Evolutionary conservation across 2,888 invertebrate species (phyloP).

Genomic region (Rhopalosiphum nymphaeae): DNA sequence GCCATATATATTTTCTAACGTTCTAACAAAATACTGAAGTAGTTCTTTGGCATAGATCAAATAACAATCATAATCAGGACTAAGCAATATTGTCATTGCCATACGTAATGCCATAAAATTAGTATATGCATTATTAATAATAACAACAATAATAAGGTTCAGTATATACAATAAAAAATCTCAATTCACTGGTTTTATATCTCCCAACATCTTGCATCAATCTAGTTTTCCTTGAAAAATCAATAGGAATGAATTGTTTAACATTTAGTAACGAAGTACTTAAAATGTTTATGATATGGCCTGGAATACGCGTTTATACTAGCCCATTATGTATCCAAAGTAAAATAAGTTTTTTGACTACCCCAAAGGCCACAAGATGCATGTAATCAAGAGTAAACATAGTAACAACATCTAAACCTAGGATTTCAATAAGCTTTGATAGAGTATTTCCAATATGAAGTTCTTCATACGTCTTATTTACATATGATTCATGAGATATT

Average conservation of each 20-base stretch:
- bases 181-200: slow-evolving; percentile 14
- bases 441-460: neutral
- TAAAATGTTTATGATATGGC: neutral
- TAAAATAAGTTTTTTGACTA: slow-evolving; percentile 30
- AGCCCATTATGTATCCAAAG: slow-evolving; percentile 16
- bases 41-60: neutral
- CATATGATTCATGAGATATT: neutral
- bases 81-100: neutral
- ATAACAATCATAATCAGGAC: slow-evolving; percentile 12
- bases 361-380: neutral
- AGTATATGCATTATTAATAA: neutral
- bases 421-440: slow-evolving; percentile 9
- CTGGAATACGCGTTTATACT: neutral
- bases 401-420: neutral
- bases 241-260: neutral
- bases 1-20: slow-evolving; percentile 15
- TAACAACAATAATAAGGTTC: neutral
- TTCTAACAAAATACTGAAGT: slow-evolving; percentile 13
- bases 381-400: neutral
- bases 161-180: neutral
- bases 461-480: neutral
- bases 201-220: neutral
- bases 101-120: slow-evolving; percentile 22
- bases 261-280: neutral
- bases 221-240: slow-evolving; percentile 7